A percentile compares a stretch with the other conserved stretches of the same genome.
Evolutionary conservation across 2,797 vertebrate genomes (phyloP).

Genomic region (Leuciscus waleckii): DNA sequence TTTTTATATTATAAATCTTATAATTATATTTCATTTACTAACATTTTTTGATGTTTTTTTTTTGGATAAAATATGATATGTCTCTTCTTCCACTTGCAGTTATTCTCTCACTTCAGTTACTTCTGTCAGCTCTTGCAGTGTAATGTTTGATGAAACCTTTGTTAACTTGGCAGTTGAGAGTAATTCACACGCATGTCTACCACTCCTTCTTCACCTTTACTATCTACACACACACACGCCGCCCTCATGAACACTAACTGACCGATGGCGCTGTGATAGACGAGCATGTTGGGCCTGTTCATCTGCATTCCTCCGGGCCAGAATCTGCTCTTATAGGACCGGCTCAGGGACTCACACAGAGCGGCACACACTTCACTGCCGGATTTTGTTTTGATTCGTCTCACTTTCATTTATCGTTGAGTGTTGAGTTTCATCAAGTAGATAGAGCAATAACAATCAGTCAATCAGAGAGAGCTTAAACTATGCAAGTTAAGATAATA

Average conservation of each 20-base stretch:
- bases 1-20: background rate
- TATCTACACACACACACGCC: background rate
- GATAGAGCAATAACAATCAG: background rate
- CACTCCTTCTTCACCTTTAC: conserved; percentile 7
- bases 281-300: background rate
- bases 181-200: conserved; percentile 34
- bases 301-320: conserved; percentile 9
- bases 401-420: background rate
- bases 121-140: background rate
- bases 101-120: background rate
- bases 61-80: background rate
- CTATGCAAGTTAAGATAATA: background rate
- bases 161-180: conserved; percentile 5
- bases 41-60: background rate
- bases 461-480: background rate
- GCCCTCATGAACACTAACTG: conserved; percentile 14
- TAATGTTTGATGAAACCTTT: background rate
- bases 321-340: background rate
- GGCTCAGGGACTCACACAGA: conserved; percentile 10
- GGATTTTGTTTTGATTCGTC: conserved; percentile 21
- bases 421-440: conserved; percentile 17
- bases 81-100: background rate
- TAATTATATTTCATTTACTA: background rate
- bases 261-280: conserved; percentile 16
- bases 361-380: conserved; percentile 5